phyloP scores from a whole-genome alignment of 2,797 vertebrate genomes.

The Arrhamphus sclerolepis region DNA sequence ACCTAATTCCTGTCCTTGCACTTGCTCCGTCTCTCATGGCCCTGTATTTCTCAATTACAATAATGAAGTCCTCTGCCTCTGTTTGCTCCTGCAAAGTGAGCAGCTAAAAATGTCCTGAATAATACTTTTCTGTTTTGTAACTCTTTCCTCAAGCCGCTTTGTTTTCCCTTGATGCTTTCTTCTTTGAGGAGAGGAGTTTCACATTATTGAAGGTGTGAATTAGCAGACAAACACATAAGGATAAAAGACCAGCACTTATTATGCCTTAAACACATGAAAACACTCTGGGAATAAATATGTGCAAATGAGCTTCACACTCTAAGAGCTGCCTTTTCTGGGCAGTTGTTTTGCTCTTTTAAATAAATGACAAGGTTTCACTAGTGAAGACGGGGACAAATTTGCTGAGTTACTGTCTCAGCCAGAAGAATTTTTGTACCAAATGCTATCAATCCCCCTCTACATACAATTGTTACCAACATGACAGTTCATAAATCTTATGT shows the following conservation, averaged over 20 bases:
- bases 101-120: conserved; percentile 46
- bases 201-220: conserved; percentile 57
- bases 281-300: conserved; percentile 70
- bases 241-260: conserved; percentile 72
- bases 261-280: conserved; percentile 66
- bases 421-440: conserved; percentile 69
- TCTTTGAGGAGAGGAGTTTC: conserved; percentile 43
- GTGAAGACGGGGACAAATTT: conserved; percentile 79
- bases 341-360: conserved; percentile 81
- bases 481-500: conserved; percentile 74
- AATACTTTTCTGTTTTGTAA: conserved; percentile 26
- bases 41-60: conserved; percentile 30
- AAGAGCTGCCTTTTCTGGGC: conserved; percentile 60
- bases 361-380: conserved; percentile 76
- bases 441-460: conserved; percentile 68
- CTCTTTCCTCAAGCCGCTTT: conserved; percentile 39
- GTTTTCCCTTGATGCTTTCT: conserved; percentile 49
- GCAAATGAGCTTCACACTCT: conserved; percentile 75
- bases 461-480: conserved; percentile 61
- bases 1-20: conserved; percentile 51
- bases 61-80: conserved; percentile 46
- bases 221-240: conserved; percentile 51
- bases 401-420: conserved; percentile 75
- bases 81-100: conserved; percentile 37
- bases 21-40: conserved; percentile 34